Percentiles rank a stretch among this genome's conserved stretches.
phyloP scores from a whole-genome alignment of 2,113 vertebrate species.

The Nicator chloris region DNA sequence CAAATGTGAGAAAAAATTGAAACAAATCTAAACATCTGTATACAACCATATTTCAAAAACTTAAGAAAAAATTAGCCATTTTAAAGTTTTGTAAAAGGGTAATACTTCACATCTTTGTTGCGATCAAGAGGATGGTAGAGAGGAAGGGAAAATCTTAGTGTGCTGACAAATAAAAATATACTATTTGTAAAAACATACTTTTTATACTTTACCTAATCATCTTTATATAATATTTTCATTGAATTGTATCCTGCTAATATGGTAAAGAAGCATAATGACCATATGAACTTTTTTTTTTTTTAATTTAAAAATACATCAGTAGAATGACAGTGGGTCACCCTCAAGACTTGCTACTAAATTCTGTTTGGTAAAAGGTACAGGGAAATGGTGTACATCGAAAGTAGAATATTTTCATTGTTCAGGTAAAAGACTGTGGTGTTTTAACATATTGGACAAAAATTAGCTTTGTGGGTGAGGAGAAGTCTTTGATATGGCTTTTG shows the following conservation, averaged over 20 bases:
- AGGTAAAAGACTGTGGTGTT: background rate
- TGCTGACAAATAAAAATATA: background rate
- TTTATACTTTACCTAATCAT: background rate
- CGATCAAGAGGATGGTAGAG: background rate
- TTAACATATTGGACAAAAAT: background rate
- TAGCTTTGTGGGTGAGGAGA: fast-evolving
- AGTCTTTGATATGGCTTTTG: background rate
- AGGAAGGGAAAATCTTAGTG: background rate
- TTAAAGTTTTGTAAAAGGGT: background rate
- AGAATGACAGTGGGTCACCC: background rate
- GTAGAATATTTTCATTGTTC: background rate
- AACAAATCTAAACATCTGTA: background rate
- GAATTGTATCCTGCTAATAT: background rate
- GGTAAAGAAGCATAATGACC: background rate
- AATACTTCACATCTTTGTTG: background rate
- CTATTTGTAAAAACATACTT: background rate
- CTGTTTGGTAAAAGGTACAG: background rate
- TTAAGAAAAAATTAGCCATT: background rate
- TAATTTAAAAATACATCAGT: background rate
- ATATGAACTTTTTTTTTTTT: background rate
- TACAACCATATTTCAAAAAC: background rate
- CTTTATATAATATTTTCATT: background rate
- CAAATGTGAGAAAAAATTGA: background rate
- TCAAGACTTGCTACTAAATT: background rate
- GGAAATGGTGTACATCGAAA: background rate